Base-by-base conservation (phyloP, 2,888 invertebrate species). In the Eulithis prunata region DNA sequence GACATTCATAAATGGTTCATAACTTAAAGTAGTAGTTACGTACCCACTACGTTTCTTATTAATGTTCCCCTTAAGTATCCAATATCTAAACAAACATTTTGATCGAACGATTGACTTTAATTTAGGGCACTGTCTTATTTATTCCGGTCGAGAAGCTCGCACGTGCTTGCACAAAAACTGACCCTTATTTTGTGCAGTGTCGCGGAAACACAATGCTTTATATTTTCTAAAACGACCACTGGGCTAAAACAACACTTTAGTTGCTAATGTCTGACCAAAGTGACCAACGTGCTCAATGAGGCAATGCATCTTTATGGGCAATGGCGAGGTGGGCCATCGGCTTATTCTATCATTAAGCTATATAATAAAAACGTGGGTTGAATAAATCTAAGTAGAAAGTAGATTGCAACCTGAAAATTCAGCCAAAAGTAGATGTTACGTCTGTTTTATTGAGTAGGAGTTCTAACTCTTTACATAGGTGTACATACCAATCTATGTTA, bases 151-250 rank as follows among this genome's bases (percentile, higher is more conserved):
- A 69, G 71, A 59, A 57, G 63, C 71, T 60, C 76, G 76, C 80
- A 81, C 83, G 81, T 81, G 80, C 75, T 72, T 79, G 77, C 77
- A 76, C 72, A 78, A 74, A 75, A 75, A 64, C 68, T 64, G 57
- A 58, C 64, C 64, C 47, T 49, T 57, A 51, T 60, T 32, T 68
- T 61, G 57, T 64, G 60, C 61, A 68, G 14, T 55, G 49, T 51
- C 0, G 38, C 69, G 75, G 74, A 76, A 80, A 83, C 72, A 78
- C 77, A 84, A 84, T 80, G 71, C 73, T 57, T 69, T 73, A 76
- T 80, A 74, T 73, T 76, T 76, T 76, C 75, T 76, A 49, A 75
- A 75, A 74, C 53, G 51, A 57, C 28, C 54, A 62, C 49, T 49
- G 12, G 14, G 52, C 32, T 57, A 38, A 47, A 45, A 45, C 14